These are phyloP conservation scores for Protonemura montana DNA, from an alignment of 2,888 invertebrate species.

Conservation along the genomic window DNA sequence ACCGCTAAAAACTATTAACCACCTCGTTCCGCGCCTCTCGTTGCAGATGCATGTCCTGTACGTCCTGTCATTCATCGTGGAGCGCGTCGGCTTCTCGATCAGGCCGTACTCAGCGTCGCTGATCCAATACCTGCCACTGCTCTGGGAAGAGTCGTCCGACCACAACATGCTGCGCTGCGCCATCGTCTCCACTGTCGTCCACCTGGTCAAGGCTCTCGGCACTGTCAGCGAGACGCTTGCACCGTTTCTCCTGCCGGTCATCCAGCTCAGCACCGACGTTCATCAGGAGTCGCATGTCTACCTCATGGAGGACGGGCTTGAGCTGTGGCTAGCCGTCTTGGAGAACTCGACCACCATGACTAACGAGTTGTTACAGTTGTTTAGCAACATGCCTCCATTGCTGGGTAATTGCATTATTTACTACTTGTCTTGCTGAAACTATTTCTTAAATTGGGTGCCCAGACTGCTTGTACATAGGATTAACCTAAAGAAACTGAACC, in stretches of 20 bases:
- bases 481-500: too few species aligned
- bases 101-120: slow-evolving; percentile 75
- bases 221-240: slow-evolving; percentile 61
- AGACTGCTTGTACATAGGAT: too few species aligned
- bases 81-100: slow-evolving; percentile 80
- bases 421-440: too few species aligned
- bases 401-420: too few species aligned
- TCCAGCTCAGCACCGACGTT: slow-evolving; percentile 79
- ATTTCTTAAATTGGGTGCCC: neutral
- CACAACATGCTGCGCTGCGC: slow-evolving; percentile 92
- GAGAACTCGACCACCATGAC: slow-evolving; percentile 76
- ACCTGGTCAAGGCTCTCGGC: slow-evolving; percentile 76
- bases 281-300: slow-evolving; percentile 85
- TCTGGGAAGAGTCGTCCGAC: slow-evolving; percentile 88
- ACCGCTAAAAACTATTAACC: too few species aligned
- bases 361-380: slow-evolving; percentile 72
- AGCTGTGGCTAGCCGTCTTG: slow-evolving; percentile 86
- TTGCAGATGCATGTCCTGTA: slow-evolving; percentile 86
- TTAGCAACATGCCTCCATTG: slow-evolving; percentile 76
- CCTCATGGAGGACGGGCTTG: slow-evolving; percentile 89
- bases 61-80: slow-evolving; percentile 88
- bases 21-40: slow-evolving; percentile 32
- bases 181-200: slow-evolving; percentile 85
- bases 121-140: slow-evolving; percentile 81
- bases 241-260: slow-evolving; percentile 68